Percentiles rank a stretch among this genome's conserved stretches.
Conservation (phyloP, 37 sponge, comb jelly and placozoan species). For the Haliclona indistincta region DNA sequence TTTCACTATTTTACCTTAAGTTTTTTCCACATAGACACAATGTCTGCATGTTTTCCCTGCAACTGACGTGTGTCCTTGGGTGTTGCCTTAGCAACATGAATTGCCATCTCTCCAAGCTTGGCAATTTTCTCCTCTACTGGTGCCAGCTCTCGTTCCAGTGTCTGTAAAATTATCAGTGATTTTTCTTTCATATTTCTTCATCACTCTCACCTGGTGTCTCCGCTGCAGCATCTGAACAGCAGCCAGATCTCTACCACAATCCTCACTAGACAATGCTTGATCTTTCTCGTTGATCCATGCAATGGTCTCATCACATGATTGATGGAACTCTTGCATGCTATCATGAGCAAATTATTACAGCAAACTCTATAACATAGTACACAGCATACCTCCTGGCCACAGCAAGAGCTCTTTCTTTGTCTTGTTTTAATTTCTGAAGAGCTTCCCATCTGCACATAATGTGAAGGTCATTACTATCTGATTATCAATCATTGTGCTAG, state of each 20-base stretch:
- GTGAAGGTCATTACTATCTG: neutral
- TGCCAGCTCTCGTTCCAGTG: conserved; percentile 85
- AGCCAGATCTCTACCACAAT: conserved; percentile 81
- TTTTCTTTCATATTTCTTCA: neutral
- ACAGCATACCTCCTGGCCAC: conserved; percentile 68
- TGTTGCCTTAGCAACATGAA: conserved; percentile 15
- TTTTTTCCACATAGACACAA: conserved; percentile 73
- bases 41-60: conserved; percentile 53
- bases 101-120: conserved; percentile 53
- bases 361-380: neutral
- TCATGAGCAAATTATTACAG: neutral
- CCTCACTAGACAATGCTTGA: conserved; percentile 79
- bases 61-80: conserved; percentile 49
- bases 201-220: conserved; percentile 68
- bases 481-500: too few relatives aligned
- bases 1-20: conserved; percentile 52
- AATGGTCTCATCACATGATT: conserved; percentile 90
- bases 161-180: conserved; percentile 34
- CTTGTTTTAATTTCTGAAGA: conserved; percentile 62
- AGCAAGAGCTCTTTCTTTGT: conserved; percentile 48
- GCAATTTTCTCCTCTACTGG: conserved; percentile 85
- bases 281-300: conserved; percentile 94
- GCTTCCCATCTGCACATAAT: conserved; percentile 56
- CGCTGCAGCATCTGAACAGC: conserved; percentile 88
- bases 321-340: conserved; percentile 75